Evolutionary conservation across 2,797 vertebrate species (phyloP).

Genomic region (Petrocephalus schoutedeni): DNA sequence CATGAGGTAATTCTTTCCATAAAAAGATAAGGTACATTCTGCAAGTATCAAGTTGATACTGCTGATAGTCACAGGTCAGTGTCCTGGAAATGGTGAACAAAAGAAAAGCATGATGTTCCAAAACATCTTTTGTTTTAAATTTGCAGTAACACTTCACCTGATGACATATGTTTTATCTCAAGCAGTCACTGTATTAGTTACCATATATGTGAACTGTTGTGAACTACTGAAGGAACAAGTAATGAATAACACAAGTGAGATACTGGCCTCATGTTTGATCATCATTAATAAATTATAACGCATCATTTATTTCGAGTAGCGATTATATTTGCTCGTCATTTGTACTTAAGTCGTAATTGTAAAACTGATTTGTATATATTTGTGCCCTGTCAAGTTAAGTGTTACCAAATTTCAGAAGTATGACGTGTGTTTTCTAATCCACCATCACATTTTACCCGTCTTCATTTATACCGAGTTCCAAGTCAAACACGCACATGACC

Average conservation of each 20-base stretch:
- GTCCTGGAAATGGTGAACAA: constrained; percentile 64
- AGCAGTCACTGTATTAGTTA: too few species aligned
- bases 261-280: not conserved
- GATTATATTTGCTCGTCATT: not conserved
- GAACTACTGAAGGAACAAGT: too few species aligned
- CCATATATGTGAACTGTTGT: too few species aligned
- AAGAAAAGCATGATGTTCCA: constrained; percentile 45
- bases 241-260: not conserved
- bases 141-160: not conserved
- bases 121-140: not conserved
- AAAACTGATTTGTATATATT: not conserved
- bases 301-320: not conserved
- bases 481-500: not conserved
- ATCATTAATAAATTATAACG: not conserved
- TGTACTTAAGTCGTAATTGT: not conserved
- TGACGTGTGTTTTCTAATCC: not conserved
- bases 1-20: not conserved
- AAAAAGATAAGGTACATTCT: constrained; percentile 10
- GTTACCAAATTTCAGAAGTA: not conserved
- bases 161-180: not conserved
- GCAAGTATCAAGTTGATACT: constrained; percentile 49
- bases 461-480: not conserved
- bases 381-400: too few species aligned
- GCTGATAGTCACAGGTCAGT: constrained; percentile 52
- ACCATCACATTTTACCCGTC: not conserved